These are phyloP conservation scores for Xenops minutus DNA, from an alignment of 2,797 vertebrate genomes.

Conservation along the genomic window DNA sequence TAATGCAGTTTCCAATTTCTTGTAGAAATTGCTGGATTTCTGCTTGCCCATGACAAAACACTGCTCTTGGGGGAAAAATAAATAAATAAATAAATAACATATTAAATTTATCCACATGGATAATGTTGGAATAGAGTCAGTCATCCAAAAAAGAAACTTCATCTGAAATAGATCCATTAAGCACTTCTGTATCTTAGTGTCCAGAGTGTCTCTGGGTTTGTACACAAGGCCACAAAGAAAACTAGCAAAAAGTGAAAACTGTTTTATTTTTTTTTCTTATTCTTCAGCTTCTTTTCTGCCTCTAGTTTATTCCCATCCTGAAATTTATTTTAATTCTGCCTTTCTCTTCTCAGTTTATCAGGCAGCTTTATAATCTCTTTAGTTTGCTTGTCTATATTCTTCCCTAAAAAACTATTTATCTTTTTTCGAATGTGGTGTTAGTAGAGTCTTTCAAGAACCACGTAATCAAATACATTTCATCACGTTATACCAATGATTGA, in stretches of 20 bases:
- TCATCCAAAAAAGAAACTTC: not conserved
- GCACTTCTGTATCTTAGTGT: not conserved
- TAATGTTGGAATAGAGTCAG: not conserved
- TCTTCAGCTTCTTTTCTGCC: not conserved
- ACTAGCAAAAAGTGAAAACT: not conserved
- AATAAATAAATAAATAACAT: not conserved
- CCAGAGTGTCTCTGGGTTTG: not conserved
- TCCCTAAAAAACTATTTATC: not conserved
- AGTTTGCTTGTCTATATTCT: not conserved
- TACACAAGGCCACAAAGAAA: not conserved
- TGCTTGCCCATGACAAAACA: not conserved
- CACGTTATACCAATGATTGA: not conserved
- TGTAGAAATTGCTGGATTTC: constrained; percentile 3
- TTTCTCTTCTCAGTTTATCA: not conserved
- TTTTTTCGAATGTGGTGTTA: not conserved
- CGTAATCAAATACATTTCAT: not conserved
- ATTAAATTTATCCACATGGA: not conserved
- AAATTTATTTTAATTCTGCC: not conserved
- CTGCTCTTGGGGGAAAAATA: not conserved
- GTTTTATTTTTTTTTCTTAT: not conserved
- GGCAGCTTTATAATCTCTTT: not conserved
- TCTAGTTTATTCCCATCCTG: not conserved
- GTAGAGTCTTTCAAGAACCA: not conserved
- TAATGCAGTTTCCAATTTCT: not conserved
- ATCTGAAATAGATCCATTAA: not conserved